These are phyloP conservation scores for Drosophila meridiana DNA, from an alignment of 2,888 invertebrate species.

Conservation along the genomic window DNA sequence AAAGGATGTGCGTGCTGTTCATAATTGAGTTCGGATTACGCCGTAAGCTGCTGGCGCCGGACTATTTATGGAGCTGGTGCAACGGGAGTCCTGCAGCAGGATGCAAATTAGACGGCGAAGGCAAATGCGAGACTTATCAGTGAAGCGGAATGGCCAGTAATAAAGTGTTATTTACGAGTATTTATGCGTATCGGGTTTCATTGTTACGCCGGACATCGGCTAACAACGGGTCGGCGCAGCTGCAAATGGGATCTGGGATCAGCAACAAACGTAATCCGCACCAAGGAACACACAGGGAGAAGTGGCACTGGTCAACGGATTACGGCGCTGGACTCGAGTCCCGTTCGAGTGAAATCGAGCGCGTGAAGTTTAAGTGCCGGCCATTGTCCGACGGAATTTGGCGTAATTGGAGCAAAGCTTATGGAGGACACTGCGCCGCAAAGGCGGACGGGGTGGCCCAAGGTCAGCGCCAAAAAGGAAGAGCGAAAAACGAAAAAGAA, in stretches of 20 bases:
- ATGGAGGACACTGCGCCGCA: not conserved
- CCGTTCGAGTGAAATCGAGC: slow-evolving; percentile 73
- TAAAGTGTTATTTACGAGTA: not conserved
- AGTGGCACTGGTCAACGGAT: slow-evolving; percentile 40
- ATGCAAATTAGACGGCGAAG: not conserved
- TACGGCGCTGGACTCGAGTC: slow-evolving; percentile 49
- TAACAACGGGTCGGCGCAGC: not conserved
- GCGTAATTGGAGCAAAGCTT: slow-evolving; percentile 59
- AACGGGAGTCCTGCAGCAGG: not conserved
- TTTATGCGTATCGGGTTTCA: not conserved
- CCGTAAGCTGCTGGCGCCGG: not conserved
- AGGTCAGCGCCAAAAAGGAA: slow-evolving; percentile 50
- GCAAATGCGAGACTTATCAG: not conserved
- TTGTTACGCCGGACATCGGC: not conserved
- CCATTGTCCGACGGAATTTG: slow-evolving; percentile 60
- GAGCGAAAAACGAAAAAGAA: slow-evolving; percentile 16
- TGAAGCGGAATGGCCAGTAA: not conserved
- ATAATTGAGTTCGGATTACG: slow-evolving; percentile 10
- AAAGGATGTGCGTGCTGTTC: not conserved
- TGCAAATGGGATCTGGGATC: not conserved
- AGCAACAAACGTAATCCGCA: slow-evolving; percentile 33
- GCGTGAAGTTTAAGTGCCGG: slow-evolving; percentile 67
- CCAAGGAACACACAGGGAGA: slow-evolving; percentile 17
- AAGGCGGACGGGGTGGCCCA: slow-evolving; percentile 24
- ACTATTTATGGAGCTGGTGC: slow-evolving; percentile 1